These are phyloP conservation scores for Rhea americana DNA, from an alignment of 2,113 vertebrate species.

Conservation along the genomic window DNA sequence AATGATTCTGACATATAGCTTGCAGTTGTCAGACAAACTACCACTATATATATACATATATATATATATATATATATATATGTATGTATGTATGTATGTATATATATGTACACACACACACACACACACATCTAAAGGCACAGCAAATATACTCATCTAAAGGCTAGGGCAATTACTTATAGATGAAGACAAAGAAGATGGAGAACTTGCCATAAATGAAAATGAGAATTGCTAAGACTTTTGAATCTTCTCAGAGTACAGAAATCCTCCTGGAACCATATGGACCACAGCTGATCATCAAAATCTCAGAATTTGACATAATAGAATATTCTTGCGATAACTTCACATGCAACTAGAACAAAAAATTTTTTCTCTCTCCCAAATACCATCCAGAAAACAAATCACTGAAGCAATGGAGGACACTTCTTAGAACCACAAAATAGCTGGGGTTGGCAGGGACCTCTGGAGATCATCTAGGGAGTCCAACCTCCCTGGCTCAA, in stretches of 20 bases:
- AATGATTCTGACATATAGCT: background rate
- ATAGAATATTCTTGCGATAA: background rate
- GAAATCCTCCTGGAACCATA: background rate
- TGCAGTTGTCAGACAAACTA: background rate
- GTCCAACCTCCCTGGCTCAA: background rate
- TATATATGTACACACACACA: background rate
- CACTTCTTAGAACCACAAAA: rapidly evolving
- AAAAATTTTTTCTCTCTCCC: background rate
- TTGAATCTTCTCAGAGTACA: background rate
- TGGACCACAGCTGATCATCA: background rate
- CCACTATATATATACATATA: rapidly evolving
- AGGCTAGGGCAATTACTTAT: background rate
- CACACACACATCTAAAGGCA: background rate
- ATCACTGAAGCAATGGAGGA: background rate
- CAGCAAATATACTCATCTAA: background rate
- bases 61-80: rapidly evolving
- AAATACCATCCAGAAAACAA: background rate
- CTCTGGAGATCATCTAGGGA: background rate
- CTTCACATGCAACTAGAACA: background rate
- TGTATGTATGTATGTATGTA: rapidly evolving
- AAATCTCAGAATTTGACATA: background rate
- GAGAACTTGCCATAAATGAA: background rate
- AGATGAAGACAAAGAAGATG: background rate
- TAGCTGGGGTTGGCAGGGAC: background rate
- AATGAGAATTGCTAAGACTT: background rate